phyloP scores from a whole-genome alignment of 2,888 invertebrate species.

The Patella pellucida region DNA sequence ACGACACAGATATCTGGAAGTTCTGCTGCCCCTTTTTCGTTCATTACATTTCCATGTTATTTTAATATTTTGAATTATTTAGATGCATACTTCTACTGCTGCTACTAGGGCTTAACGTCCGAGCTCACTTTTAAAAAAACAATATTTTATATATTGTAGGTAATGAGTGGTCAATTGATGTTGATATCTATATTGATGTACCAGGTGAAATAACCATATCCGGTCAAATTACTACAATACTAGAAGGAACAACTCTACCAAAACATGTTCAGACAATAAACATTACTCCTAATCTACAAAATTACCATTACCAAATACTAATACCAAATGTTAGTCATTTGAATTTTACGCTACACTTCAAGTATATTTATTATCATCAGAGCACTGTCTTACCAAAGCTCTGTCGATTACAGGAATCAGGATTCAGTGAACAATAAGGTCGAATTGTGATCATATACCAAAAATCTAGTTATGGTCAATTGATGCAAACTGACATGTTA shows the following conservation, averaged over 20 bases:
- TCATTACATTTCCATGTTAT: no score
- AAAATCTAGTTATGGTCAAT: no score
- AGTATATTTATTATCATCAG: not conserved
- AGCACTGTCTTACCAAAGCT: not conserved
- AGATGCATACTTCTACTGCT: no score
- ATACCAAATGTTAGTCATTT: not conserved
- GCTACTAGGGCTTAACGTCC: no score
- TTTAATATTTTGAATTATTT: no score
- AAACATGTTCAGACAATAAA: not conserved
- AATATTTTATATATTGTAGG: not conserved
- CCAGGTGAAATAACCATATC: not conserved
- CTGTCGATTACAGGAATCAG: not conserved
- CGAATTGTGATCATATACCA: not conserved
- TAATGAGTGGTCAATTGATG: not conserved
- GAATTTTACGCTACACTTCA: not conserved
- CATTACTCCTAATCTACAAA: not conserved
- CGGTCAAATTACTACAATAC: not conserved
- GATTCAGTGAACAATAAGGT: not conserved
- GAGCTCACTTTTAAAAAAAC: not conserved
- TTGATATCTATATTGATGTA: not conserved
- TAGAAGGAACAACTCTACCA: not conserved
- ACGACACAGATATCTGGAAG: no score
- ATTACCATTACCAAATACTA: not conserved
- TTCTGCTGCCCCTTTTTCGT: no score
- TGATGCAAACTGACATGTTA: no score